phyloP scores from a whole-genome alignment of 2,888 invertebrate genomes.

The Noctua pronuba region DNA sequence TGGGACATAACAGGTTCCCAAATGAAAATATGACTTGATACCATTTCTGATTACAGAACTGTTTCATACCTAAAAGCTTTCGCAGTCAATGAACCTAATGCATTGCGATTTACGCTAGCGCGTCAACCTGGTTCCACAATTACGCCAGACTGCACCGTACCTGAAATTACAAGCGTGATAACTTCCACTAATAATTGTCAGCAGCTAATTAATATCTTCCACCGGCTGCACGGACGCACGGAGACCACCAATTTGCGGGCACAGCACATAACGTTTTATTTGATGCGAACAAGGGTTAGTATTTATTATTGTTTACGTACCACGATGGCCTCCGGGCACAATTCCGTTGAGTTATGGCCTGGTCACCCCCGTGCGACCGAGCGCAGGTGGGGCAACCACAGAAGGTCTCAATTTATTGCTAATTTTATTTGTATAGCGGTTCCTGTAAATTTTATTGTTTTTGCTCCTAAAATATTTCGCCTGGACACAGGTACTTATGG shows the following conservation, averaged over 20 bases:
- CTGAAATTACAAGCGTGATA: conserved; percentile 41
- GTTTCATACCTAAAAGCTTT: background rate
- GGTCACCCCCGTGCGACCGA: conserved; percentile 80
- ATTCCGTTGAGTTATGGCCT: conserved; percentile 86
- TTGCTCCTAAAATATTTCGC: conserved; percentile 61
- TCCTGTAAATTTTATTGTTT: conserved; percentile 78
- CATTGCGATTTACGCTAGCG: background rate
- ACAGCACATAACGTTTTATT: conserved; percentile 79
- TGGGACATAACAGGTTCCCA: no score
- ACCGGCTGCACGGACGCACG: conserved; percentile 40
- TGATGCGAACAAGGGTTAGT: conserved; percentile 78
- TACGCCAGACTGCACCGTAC: conserved; percentile 2
- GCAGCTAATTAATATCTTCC: conserved; percentile 63
- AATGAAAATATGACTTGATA: background rate
- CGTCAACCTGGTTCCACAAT: background rate
- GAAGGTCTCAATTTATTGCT: conserved; percentile 87
- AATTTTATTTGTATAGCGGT: conserved; percentile 83
- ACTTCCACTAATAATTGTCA: conserved; percentile 54
- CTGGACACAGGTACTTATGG: conserved; percentile 47
- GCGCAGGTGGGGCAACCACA: conserved; percentile 83
- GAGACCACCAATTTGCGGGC: conserved; percentile 71
- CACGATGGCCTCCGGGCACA: conserved; percentile 83
- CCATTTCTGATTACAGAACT: background rate
- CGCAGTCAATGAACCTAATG: background rate
- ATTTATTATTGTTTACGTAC: conserved; percentile 82